These are phyloP conservation scores for Pheosia tremula DNA, from an alignment of 2,888 invertebrate genomes.

Conservation along the genomic window DNA sequence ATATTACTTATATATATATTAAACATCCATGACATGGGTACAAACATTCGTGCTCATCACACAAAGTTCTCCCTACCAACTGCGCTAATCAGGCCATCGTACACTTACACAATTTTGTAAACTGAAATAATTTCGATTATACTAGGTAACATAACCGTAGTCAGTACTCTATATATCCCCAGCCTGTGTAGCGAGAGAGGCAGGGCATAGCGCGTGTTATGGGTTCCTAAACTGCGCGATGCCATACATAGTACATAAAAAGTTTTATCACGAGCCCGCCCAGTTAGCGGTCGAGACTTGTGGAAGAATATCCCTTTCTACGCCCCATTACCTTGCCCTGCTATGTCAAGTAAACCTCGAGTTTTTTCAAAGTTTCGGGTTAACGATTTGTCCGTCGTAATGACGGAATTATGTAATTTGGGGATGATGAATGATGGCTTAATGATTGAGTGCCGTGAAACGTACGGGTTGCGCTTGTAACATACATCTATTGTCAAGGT, in stretches of 20 bases:
- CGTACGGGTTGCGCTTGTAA: no score
- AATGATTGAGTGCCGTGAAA: background rate
- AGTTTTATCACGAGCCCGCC: conserved; percentile 74
- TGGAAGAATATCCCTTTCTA: conserved; percentile 67
- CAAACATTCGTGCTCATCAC: no score
- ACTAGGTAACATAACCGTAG: background rate
- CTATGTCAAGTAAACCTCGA: conserved; percentile 42
- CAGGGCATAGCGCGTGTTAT: conserved; percentile 46
- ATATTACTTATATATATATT: no score
- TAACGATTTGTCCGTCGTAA: conserved; percentile 44
- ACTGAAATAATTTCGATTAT: conserved; percentile 11
- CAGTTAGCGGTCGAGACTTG: conserved; percentile 63
- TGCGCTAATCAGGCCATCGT: no score
- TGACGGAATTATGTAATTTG: conserved; percentile 39
- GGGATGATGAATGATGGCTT: conserved; percentile 3
- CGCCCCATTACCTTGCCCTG: conserved; percentile 69
- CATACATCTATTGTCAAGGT: no score
- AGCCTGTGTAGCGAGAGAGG: conserved; percentile 26
- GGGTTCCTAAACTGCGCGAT: conserved; percentile 65
- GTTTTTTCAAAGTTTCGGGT: conserved; percentile 57
- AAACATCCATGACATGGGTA: no score
- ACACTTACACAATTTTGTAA: conserved; percentile 7
- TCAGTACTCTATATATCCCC: conserved; percentile 24
- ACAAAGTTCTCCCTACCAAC: no score
- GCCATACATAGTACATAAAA: conserved; percentile 76